Conservation (phyloP, 1,140 invertebrate species). For the Drosophila serrata region DNA sequence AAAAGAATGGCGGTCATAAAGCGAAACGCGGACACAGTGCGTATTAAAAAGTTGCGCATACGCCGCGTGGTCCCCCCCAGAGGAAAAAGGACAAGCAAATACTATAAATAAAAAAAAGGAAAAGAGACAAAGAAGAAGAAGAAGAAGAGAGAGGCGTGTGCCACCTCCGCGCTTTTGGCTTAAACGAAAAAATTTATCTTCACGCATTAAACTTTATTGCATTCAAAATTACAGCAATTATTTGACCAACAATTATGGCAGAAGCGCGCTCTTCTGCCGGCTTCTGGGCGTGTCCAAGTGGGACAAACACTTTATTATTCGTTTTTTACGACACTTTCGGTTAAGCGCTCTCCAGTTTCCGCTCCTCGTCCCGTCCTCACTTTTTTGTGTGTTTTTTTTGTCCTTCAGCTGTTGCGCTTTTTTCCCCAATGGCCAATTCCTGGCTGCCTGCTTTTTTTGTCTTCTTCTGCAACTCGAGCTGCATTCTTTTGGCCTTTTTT, state of each 20-base stretch:
- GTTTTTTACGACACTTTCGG: conserved; percentile 73
- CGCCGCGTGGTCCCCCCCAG: conserved; percentile 46
- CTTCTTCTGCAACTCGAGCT: conserved; percentile 23
- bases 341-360: conserved; percentile 46
- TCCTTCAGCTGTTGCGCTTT: conserved; percentile 71
- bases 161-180: conserved; percentile 58
- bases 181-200: conserved; percentile 82
- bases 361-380: neutral
- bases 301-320: conserved; percentile 67
- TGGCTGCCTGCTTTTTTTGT: conserved; percentile 21
- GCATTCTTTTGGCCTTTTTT: conserved; percentile 45
- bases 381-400: conserved; percentile 27
- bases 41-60: conserved; percentile 77
- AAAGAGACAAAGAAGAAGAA: neutral
- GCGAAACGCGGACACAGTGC: conserved; percentile 50
- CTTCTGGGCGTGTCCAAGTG: conserved; percentile 35
- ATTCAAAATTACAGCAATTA: conserved; percentile 80
- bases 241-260: conserved; percentile 75
- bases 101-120: neutral
- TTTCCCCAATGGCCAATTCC: conserved; percentile 59
- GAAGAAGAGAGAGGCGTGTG: conserved; percentile 30
- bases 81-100: neutral
- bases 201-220: conserved; percentile 76
- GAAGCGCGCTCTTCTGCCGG: conserved; percentile 22
- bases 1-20: conserved; percentile 70